phyloP scores from a whole-genome alignment of 1,140 invertebrate species.

The Camponotus vicinus region DNA sequence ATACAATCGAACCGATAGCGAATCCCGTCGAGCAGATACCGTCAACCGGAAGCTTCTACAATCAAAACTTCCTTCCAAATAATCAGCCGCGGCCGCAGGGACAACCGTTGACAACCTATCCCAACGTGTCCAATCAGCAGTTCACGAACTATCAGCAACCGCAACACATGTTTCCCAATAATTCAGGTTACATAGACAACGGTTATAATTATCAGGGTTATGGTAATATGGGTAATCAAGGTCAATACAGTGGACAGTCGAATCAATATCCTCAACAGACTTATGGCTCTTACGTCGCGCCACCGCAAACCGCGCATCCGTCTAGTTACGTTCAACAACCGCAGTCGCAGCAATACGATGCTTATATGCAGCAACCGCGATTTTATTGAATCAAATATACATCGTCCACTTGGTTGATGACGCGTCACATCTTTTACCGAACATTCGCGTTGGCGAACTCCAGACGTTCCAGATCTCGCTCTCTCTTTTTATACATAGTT shows the following conservation, averaged over 20 bases:
- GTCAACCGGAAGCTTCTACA: constrained; percentile 65
- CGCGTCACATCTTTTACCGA: background rate
- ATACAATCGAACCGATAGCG: constrained; percentile 25
- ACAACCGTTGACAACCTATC: constrained; percentile 67
- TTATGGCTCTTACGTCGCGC: constrained; percentile 73
- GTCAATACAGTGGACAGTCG: constrained; percentile 71
- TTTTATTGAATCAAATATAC: constrained; percentile 74
- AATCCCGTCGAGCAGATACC: constrained; percentile 51
- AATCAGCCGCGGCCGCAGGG: constrained; percentile 67
- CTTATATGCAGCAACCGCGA: constrained; percentile 80
- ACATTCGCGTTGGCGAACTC: background rate
- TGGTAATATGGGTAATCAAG: constrained; percentile 67
- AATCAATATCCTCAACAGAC: constrained; percentile 76
- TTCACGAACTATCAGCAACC: constrained; percentile 71
- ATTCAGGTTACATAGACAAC: constrained; percentile 80
- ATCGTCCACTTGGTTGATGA: background rate
- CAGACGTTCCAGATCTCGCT: background rate
- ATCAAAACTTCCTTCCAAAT: constrained; percentile 62
- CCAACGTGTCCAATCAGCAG: constrained; percentile 66
- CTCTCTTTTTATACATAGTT: background rate
- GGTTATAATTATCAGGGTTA: constrained; percentile 80
- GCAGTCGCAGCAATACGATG: constrained; percentile 79
- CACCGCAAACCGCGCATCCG: constrained; percentile 57
- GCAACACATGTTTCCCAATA: constrained; percentile 72
- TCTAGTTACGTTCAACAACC: constrained; percentile 77